Evolutionary conservation across 2,797 vertebrate genomes (phyloP).

Genomic region (Enteromius anoplus): DNA sequence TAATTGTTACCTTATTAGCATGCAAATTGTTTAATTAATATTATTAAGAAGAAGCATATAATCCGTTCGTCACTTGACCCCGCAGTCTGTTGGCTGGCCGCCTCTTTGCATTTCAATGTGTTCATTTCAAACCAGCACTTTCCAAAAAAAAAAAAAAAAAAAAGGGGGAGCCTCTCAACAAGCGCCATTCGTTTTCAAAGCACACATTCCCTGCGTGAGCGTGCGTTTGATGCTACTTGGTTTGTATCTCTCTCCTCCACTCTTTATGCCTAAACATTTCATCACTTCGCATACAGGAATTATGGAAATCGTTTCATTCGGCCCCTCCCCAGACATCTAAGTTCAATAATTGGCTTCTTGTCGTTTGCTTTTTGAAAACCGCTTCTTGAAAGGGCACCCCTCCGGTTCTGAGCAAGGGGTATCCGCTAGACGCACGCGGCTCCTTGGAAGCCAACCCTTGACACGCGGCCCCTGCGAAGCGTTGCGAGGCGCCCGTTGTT

Average conservation of each 20-base stretch:
- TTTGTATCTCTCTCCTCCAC: constrained; percentile 79
- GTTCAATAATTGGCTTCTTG: constrained; percentile 89
- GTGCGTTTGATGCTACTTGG: constrained; percentile 80
- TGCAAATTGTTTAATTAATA: constrained; percentile 99
- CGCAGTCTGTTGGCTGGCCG: constrained; percentile 84
- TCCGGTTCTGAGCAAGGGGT: constrained; percentile 77
- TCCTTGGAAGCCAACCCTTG: constrained; percentile 86
- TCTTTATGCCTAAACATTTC: constrained; percentile 65
- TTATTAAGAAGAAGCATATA: constrained; percentile 99
- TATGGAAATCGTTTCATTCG: constrained; percentile 74
- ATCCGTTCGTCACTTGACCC: constrained; percentile 99
- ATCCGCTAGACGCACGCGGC: constrained; percentile 83
- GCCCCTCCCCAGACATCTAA: constrained; percentile 89
- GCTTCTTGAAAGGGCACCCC: constrained; percentile 80
- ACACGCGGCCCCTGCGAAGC: constrained; percentile 79
- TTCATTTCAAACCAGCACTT: constrained; percentile 87
- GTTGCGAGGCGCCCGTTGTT: constrained; percentile 78
- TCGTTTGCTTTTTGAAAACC: constrained; percentile 82
- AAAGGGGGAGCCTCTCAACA: constrained; percentile 71
- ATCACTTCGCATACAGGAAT: constrained; percentile 75
- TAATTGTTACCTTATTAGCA: constrained; percentile 99
- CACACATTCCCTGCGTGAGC: constrained; percentile 76
- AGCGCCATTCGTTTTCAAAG: constrained; percentile 72
- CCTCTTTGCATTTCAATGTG: constrained; percentile 88
- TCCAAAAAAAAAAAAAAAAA: constrained; percentile 72